Base-by-base conservation (phyloP, 2,113 vertebrate genomes). In the Muntiacus muntjak region DNA sequence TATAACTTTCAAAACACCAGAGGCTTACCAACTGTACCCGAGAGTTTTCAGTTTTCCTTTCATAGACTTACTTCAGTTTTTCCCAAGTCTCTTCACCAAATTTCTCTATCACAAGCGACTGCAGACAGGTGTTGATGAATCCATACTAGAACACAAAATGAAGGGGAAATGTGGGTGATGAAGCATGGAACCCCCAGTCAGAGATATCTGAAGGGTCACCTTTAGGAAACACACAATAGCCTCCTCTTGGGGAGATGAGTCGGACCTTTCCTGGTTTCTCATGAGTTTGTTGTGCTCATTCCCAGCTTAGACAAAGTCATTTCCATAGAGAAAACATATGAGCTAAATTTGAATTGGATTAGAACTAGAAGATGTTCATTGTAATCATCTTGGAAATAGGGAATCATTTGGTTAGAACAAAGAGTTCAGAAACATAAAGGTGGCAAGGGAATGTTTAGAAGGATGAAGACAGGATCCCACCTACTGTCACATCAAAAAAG, bases 81-180 rank as follows among this genome's bases (percentile, higher is more conserved):
- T 99, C 98, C 98, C 99, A 99, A 0, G 90, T 99, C 1, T 99
- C 98, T 97, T 99, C 99, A 55, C 99, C 98, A 89, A 99, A 99
- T 88, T 96, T 99, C 94, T 99, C 99, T 64, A 92, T 98, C 95
- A 99, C 98, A 83, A 99, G 98, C 54, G 98, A 99, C 95, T 99
- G 99, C 79, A 99, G 99, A 89, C 98, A 99, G 87, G 98, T 99
- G 97, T 99, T 99, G 98, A 99, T 99, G 98, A 99, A 99, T 55
- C 99, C 99, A 23, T 99, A 99, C 98, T 99, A 96, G 28, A 98
- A 98, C 84, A 84, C 40, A 92, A 97, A 45, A 98, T 92, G 89
- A 40, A 96, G 55, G 62, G 40, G 64, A 94, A 92, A 3, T n/a
- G 12, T 90, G 45, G 25, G 13, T 94, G 74, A 33, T 3, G n/a